Evolutionary conservation across 2,113 vertebrate species (phyloP).

Genomic region (Naja naja): DNA sequence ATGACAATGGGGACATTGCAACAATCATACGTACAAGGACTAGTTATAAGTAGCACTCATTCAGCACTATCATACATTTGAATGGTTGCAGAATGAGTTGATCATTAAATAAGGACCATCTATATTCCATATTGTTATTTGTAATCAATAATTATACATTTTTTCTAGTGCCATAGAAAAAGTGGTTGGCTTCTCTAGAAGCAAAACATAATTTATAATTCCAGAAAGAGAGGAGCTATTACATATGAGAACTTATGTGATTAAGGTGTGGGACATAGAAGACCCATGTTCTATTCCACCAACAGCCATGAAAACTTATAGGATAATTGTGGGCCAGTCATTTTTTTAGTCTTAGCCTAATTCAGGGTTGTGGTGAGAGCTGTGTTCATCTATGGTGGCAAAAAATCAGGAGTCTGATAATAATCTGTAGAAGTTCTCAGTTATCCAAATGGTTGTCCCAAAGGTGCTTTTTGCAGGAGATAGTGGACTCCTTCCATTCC

Average conservation of each 20-base stretch:
- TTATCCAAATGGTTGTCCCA: too few species aligned
- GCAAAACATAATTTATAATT: neutral
- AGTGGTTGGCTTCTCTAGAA: neutral
- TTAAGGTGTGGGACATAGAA: neutral
- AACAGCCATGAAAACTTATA: neutral
- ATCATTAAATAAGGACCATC: neutral
- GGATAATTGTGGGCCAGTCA: neutral
- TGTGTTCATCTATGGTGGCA: neutral
- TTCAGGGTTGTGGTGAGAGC: neutral
- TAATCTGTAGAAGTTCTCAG: too few species aligned
- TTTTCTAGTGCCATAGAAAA: neutral
- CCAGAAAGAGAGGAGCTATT: neutral
- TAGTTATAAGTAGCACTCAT: neutral
- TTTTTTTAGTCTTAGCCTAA: neutral
- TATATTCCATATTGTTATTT: neutral
- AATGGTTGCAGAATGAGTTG: neutral
- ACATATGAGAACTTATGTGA: too few species aligned
- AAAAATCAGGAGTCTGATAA: neutral
- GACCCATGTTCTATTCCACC: neutral
- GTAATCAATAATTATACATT: neutral
- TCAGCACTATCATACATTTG: neutral
- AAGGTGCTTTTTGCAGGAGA: too few species aligned
- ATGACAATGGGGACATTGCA: neutral
- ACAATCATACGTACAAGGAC: neutral
- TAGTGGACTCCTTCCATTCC: too few species aligned